Conservation (phyloP, 2,113 vertebrate species). For the Manacus vitellinus region DNA sequence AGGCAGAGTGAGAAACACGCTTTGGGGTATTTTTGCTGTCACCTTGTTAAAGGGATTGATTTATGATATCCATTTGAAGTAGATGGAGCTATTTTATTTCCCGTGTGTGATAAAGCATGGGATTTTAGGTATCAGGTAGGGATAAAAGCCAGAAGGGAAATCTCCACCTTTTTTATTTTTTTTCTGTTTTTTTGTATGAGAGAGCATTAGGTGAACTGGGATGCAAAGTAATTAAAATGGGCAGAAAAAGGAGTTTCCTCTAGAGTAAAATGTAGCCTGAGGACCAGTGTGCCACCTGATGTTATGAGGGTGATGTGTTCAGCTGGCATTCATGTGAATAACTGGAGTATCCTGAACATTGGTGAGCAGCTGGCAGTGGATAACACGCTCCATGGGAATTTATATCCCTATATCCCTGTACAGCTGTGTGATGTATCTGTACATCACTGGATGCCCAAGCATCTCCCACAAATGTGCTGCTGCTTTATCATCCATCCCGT, state of each 20-base stretch:
- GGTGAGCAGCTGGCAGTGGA: background rate
- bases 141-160: background rate
- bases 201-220: background rate
- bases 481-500: background rate
- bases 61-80: background rate
- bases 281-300: background rate
- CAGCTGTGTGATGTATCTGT: background rate
- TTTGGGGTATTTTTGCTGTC: background rate
- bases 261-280: background rate
- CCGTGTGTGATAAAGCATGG: background rate
- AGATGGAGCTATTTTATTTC: background rate
- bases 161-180: rapidly evolving
- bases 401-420: background rate
- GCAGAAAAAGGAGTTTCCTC: background rate
- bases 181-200: background rate
- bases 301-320: background rate
- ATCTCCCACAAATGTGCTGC: background rate
- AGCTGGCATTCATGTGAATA: background rate
- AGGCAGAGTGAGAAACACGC: background rate
- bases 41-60: background rate
- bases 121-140: background rate
- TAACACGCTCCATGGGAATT: too few species aligned
- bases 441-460: background rate
- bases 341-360: rapidly evolving
- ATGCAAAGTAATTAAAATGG: background rate